Conservation (phyloP, 2,113 vertebrate species). For the Charadrius vociferus region DNA sequence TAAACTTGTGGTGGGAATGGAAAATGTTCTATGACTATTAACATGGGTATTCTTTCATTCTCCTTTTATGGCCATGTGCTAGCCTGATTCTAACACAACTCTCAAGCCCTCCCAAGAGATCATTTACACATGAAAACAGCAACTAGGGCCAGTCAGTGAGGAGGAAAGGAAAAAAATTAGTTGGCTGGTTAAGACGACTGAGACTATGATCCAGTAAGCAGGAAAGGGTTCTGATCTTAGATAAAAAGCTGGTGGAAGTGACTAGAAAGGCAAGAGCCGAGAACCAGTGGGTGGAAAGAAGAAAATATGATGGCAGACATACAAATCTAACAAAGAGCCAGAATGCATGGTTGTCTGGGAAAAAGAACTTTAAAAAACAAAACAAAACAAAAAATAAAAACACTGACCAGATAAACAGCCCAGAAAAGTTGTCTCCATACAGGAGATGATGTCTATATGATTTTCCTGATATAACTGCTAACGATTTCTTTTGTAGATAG, state of each 20-base stretch:
- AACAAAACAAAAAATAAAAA: neutral
- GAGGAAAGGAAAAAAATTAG: constrained; percentile 1
- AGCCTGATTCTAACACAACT: neutral
- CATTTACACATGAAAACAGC: neutral
- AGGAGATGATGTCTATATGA: neutral
- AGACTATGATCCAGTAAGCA: neutral
- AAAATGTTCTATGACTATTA: constrained; percentile 2
- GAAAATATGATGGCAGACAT: neutral
- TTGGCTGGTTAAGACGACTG: neutral
- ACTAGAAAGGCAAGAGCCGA: neutral
- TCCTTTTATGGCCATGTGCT: neutral
- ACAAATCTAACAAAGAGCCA: neutral
- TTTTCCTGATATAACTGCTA: neutral
- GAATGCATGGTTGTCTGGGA: neutral
- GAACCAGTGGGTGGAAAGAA: neutral
- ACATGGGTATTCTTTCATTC: neutral
- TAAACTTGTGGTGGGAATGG: neutral
- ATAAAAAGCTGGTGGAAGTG: neutral
- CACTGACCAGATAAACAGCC: neutral
- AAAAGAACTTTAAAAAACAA: neutral
- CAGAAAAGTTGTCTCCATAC: neutral
- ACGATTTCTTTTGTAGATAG: neutral
- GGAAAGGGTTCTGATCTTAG: neutral
- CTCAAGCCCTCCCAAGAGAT: neutral
- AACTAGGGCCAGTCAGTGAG: neutral